Conservation (phyloP, 1,140 invertebrate genomes). For the Drosophila kanapiae region DNA sequence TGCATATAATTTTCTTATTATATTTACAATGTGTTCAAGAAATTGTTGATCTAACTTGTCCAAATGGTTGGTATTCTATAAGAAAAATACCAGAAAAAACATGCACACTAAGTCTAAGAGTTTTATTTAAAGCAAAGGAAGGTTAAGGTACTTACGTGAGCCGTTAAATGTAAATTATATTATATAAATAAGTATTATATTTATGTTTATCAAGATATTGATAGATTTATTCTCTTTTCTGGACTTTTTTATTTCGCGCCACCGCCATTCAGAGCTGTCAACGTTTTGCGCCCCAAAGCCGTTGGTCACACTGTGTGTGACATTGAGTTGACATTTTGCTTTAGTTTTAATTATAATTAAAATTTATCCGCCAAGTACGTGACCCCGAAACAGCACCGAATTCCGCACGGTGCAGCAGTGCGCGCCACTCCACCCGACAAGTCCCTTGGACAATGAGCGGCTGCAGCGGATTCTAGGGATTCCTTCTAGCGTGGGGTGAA, state of each 20-base stretch:
- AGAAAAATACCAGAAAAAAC: too few species aligned
- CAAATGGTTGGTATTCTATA: too few species aligned
- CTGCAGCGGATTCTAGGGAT: conserved; percentile 25
- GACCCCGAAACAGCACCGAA: conserved; percentile 9
- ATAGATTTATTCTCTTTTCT: neutral
- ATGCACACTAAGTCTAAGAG: too few species aligned
- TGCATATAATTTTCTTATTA: too few species aligned
- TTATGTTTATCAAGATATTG: neutral
- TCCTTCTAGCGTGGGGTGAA: conserved; percentile 18
- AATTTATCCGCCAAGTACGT: conserved; percentile 42
- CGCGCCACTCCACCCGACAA: conserved; percentile 5
- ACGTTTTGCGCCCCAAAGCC: neutral
- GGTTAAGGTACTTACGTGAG: too few species aligned
- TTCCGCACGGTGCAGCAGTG: conserved; percentile 8
- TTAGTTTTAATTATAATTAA: conserved; percentile 47
- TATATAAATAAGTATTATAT: too few species aligned
- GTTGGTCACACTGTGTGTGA: conserved; percentile 40
- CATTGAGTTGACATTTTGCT: conserved; percentile 56
- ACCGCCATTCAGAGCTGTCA: neutral
- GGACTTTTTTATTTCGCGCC: neutral
- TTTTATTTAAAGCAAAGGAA: too few species aligned
- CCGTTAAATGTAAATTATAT: too few species aligned
- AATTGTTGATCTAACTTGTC: too few species aligned
- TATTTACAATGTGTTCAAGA: too few species aligned
- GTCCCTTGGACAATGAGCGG: conserved; percentile 26